phyloP scores from a whole-genome alignment of 2,888 invertebrate species.

The Idaea dimidiata region DNA sequence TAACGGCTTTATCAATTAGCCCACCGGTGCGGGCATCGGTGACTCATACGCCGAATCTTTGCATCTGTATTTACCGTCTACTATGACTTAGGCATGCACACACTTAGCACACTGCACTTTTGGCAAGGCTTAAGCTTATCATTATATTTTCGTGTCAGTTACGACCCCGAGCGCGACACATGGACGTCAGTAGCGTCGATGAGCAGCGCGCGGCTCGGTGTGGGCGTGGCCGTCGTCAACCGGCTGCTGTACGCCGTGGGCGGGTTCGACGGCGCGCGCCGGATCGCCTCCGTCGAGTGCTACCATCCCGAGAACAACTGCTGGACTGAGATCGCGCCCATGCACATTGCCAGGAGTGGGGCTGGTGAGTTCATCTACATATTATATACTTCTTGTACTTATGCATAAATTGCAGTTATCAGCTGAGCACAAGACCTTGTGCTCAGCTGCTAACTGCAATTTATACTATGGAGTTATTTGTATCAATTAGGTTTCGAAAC shows the following conservation, averaged over 20 bases:
- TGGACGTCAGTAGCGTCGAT: constrained; percentile 90
- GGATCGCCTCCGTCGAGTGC: constrained; percentile 91
- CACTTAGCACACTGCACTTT: no score
- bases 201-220: constrained; percentile 89
- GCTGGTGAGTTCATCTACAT: constrained; percentile 80
- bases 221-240: constrained; percentile 90
- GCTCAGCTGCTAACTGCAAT: no score
- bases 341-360: constrained; percentile 90
- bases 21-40: no score
- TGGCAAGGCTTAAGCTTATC: no score
- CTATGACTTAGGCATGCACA: no score
- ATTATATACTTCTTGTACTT: background rate
- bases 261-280: constrained; percentile 91
- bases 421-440: no score
- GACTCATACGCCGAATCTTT: no score
- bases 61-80: no score
- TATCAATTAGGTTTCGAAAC: no score
- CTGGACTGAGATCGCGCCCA: constrained; percentile 90
- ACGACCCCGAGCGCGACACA: constrained; percentile 91
- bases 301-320: constrained; percentile 96
- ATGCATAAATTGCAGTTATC: no score
- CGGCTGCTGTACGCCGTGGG: constrained; percentile 91
- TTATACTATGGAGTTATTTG: no score
- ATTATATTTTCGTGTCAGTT: constrained; percentile 77
- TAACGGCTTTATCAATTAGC: no score